Conservation (phyloP, 2,888 invertebrate genomes). For the Euplagia quadripunctaria region DNA sequence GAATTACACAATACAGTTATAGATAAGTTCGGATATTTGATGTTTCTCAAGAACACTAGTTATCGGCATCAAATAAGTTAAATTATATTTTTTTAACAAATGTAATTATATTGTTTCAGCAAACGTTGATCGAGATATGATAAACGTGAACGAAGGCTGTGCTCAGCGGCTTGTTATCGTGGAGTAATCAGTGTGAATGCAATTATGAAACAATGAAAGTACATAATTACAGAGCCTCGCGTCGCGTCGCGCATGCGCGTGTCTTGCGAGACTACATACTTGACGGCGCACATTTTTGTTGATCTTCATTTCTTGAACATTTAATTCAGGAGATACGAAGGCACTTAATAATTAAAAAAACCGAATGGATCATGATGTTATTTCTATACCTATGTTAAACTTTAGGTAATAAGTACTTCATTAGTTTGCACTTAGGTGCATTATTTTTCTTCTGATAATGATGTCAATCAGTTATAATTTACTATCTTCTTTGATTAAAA, state of each 20-base stretch:
- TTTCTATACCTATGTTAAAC: background rate
- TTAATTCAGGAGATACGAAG: background rate
- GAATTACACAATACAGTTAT: slow-evolving; percentile 12
- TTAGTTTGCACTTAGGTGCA: too few species aligned
- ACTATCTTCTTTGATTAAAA: too few species aligned
- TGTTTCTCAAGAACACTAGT: slow-evolving; percentile 13
- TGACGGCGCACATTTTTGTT: background rate
- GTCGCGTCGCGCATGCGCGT: background rate
- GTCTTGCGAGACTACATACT: background rate
- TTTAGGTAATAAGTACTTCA: too few species aligned
- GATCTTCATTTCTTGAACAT: background rate
- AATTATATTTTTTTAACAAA: slow-evolving; percentile 5
- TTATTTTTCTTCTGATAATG: too few species aligned
- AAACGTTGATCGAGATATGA: slow-evolving; percentile 12
- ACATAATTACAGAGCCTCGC: slow-evolving; percentile 2
- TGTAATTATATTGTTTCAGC: slow-evolving; percentile 19
- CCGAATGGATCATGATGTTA: background rate
- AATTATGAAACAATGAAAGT: slow-evolving; percentile 20
- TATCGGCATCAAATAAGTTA: slow-evolving; percentile 7
- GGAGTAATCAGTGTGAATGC: slow-evolving; percentile 14
- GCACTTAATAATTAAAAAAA: background rate
- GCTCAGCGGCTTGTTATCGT: slow-evolving; percentile 18
- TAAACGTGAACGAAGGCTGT: slow-evolving; percentile 14
- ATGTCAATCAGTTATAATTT: too few species aligned
- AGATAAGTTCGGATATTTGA: slow-evolving; percentile 7